Percentiles rank a stretch among this genome's conserved stretches.
Conservation (phyloP, 1,140 invertebrate genomes). For the Artemia franciscana region DNA sequence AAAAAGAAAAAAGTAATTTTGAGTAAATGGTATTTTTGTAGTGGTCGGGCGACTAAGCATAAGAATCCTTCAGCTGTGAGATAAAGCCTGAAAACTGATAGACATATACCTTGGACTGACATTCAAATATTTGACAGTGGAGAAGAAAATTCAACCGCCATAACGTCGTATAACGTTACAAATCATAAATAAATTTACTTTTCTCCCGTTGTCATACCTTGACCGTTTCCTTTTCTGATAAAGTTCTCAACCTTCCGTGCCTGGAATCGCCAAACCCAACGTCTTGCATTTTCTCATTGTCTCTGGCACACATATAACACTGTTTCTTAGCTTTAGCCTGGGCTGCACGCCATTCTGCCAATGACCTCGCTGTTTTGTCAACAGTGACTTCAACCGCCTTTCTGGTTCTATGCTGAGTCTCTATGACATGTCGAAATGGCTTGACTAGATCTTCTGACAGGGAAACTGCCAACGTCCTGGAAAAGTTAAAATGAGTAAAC, state of each 20-base stretch:
- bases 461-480: slow-evolving; percentile 43
- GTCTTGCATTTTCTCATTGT: slow-evolving; percentile 69
- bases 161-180: too few relatives aligned
- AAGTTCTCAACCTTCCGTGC: slow-evolving; percentile 20
- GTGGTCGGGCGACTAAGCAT: too few relatives aligned
- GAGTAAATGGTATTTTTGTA: too few relatives aligned
- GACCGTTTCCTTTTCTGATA: slow-evolving; percentile 39
- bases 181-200: too few relatives aligned
- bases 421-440: slow-evolving; percentile 45
- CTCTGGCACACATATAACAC: slow-evolving; percentile 53
- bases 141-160: too few relatives aligned
- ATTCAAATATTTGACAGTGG: too few relatives aligned
- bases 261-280: slow-evolving; percentile 19
- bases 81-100: too few relatives aligned
- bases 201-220: too few relatives aligned
- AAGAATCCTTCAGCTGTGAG: too few relatives aligned
- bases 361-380: slow-evolving; percentile 53
- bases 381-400: slow-evolving; percentile 53
- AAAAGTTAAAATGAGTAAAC: too few relatives aligned
- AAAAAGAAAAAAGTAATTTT: too few relatives aligned
- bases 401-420: slow-evolving; percentile 42
- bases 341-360: slow-evolving; percentile 56
- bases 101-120: too few relatives aligned
- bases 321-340: slow-evolving; percentile 67
- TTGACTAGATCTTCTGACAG: slow-evolving; percentile 68